Conservation (phyloP, 2,888 invertebrate species). For the Ommatoiulus sabulosus region DNA sequence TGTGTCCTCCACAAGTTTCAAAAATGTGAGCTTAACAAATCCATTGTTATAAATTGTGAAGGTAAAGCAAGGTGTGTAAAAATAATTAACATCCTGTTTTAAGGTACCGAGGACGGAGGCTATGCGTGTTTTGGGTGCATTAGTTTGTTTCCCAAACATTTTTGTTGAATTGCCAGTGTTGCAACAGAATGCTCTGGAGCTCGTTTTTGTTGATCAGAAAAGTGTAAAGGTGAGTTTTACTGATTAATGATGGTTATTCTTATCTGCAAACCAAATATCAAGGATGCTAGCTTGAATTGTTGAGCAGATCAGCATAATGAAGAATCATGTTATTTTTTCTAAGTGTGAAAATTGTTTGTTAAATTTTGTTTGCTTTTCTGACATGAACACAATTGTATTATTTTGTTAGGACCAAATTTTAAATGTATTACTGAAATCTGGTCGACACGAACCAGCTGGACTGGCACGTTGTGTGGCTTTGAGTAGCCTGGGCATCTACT, state of each 20-base stretch:
- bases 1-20: conserved; percentile 75
- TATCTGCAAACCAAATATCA: too few relatives aligned
- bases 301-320: too few relatives aligned
- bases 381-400: conserved; percentile 38
- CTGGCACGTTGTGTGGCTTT: conserved; percentile 90
- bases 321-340: too few relatives aligned
- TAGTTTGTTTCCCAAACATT: conserved; percentile 83
- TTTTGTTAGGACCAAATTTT: conserved; percentile 82
- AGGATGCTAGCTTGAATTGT: too few relatives aligned
- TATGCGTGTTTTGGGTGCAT: conserved; percentile 86
- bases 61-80: too few relatives aligned
- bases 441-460: conserved; percentile 88
- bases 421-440: conserved; percentile 86
- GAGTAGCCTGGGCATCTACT: conserved; percentile 82
- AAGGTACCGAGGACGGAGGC: conserved; percentile 90
- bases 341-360: too few relatives aligned
- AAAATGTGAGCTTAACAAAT: neutral
- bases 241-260: too few relatives aligned
- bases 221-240: conserved; percentile 76
- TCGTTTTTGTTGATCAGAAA: conserved; percentile 74
- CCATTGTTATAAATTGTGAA: neutral
- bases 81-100: conserved; percentile 5
- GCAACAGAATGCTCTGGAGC: conserved; percentile 75
- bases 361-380: too few relatives aligned
- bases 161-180: conserved; percentile 77